phyloP scores from a whole-genome alignment of 2,888 invertebrate genomes.

The Caenorhabditis imperialis region DNA sequence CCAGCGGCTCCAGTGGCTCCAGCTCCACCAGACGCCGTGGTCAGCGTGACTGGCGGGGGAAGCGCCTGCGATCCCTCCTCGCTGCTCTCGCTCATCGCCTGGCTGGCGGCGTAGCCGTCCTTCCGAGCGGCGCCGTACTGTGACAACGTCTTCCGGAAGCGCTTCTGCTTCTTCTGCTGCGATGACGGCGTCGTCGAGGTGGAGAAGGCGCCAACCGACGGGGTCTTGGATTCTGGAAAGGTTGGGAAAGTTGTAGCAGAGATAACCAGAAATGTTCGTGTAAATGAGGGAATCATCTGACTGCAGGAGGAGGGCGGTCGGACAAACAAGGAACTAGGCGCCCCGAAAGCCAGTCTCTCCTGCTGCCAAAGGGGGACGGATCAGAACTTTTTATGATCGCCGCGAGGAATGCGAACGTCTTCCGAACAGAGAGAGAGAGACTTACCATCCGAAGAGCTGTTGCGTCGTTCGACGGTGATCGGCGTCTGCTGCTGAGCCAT shows the following conservation, averaged over 20 bases:
- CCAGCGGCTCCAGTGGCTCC: not conserved
- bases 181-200: not conserved
- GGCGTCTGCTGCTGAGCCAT: not conserved
- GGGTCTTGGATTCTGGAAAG: slow-evolving; percentile 23
- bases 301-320: not conserved
- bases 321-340: slow-evolving; percentile 30
- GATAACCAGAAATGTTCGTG: slow-evolving; percentile 1
- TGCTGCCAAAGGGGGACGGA: not conserved
- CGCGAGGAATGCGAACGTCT: not conserved
- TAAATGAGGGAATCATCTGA: slow-evolving; percentile 20
- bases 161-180: slow-evolving; percentile 37
- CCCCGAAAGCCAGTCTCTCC: slow-evolving; percentile 24
- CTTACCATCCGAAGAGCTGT: slow-evolving; percentile 50
- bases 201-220: not conserved
- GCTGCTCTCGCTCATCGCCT: slow-evolving; percentile 46
- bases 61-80: slow-evolving; percentile 31
- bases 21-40: not conserved
- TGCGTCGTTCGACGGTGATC: slow-evolving; percentile 7
- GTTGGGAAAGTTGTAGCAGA: not conserved
- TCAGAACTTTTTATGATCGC: not conserved
- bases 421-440: not conserved
- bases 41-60: not conserved
- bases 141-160: slow-evolving; percentile 33
- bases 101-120: slow-evolving; percentile 30
- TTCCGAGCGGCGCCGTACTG: slow-evolving; percentile 27